phyloP scores from a whole-genome alignment of 1,140 invertebrate species.

The Oncopodura yosiiana region DNA sequence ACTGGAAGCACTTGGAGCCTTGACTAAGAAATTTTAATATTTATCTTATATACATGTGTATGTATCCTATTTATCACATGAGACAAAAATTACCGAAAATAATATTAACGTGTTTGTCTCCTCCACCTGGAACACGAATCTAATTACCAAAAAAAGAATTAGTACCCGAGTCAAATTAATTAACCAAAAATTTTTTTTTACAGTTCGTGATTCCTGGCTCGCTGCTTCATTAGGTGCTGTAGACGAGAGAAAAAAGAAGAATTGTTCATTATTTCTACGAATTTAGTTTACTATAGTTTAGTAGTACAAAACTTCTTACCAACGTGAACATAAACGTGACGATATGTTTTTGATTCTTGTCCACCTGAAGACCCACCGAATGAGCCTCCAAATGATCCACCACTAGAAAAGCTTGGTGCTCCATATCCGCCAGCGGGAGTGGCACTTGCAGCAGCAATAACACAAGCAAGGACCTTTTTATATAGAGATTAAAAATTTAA shows the following conservation, averaged over 20 bases:
- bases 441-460: not conserved
- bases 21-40: too few species aligned
- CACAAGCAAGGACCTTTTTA: conserved; percentile 10
- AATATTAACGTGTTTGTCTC: conserved; percentile 12
- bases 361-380: conserved; percentile 4
- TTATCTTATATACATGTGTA: conserved; percentile 79
- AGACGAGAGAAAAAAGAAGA: not conserved
- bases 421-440: not conserved
- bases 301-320: not conserved
- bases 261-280: not conserved
- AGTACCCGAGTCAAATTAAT: too few species aligned
- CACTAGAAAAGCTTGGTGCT: not conserved
- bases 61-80: conserved; percentile 43
- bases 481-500: not conserved
- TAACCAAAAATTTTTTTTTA: too few species aligned
- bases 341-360: conserved; percentile 10
- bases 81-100: not conserved
- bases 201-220: too few species aligned
- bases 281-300: not conserved
- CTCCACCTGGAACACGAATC: conserved; percentile 16
- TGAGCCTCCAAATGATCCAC: not conserved
- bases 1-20: conserved; percentile 68
- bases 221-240: conserved; percentile 1
- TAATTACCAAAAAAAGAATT: not conserved
- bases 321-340: conserved; percentile 6